Percentiles rank a stretch among this genome's conserved stretches.
phyloP scores from a whole-genome alignment of 2,113 vertebrate genomes.

The Elachura formosa region DNA sequence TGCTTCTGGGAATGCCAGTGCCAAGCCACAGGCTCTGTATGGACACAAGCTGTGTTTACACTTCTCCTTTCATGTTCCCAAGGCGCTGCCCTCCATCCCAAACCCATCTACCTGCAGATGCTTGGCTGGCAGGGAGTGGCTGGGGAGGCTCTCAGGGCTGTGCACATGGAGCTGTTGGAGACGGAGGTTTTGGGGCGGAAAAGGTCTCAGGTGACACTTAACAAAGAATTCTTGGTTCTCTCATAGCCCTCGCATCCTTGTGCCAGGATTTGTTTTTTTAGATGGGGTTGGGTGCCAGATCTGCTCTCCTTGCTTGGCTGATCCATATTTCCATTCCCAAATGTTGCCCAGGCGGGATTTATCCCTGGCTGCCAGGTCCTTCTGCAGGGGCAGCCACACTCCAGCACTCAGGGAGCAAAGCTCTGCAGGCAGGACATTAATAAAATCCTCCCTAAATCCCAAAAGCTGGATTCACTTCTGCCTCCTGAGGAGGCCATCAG shows the following conservation, averaged over 20 bases:
- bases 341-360: not conserved
- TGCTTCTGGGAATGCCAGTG: not conserved
- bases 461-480: not conserved
- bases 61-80: fast-evolving
- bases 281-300: not conserved
- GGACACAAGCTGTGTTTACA: not conserved
- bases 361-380: not conserved
- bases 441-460: not conserved
- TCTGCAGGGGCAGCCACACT: not conserved
- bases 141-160: fast-evolving
- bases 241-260: fast-evolving
- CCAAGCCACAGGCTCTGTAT: not conserved
- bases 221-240: not conserved
- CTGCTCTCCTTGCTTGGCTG: not conserved
- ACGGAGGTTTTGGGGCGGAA: not conserved
- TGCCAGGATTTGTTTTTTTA: not conserved
- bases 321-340: not conserved
- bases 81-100: not conserved
- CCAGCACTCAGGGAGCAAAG: not conserved
- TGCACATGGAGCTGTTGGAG: not conserved
- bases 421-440: fast-evolving
- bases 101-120: not conserved
- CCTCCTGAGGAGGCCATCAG: not conserved
- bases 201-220: not conserved
- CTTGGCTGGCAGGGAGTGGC: not conserved